Percentiles rank a stretch among this genome's conserved stretches.
These are phyloP conservation scores for Simalia tracyae DNA, from an alignment of 2,797 vertebrate genomes.

Conservation along the genomic window DNA sequence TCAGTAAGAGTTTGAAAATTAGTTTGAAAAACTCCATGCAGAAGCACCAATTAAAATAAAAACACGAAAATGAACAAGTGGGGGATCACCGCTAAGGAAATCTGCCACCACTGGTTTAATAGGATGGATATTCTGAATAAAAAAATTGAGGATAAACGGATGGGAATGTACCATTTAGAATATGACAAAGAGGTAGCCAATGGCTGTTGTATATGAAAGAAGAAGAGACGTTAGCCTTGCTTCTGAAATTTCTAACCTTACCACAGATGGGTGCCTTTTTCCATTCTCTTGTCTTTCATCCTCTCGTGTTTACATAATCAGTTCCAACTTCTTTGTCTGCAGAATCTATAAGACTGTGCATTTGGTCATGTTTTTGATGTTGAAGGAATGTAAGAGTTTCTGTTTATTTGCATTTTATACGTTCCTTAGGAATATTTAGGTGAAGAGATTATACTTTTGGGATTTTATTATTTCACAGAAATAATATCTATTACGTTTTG, in stretches of 20 bases:
- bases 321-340: slow-evolving; percentile 11
- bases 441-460: neutral
- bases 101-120: neutral
- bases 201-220: neutral
- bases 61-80: neutral
- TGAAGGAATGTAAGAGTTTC: neutral
- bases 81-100: neutral
- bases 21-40: neutral
- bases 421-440: slow-evolving; percentile 6
- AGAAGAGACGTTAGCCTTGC: neutral
- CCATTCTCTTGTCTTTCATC: neutral
- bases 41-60: neutral
- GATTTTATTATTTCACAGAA: neutral
- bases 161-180: neutral
- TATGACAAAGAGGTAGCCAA: neutral
- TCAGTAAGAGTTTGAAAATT: neutral
- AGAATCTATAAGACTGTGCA: slow-evolving; percentile 4
- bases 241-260: neutral
- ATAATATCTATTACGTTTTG: slow-evolving; percentile 3
- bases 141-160: neutral
- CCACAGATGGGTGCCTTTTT: slow-evolving; percentile 1
- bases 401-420: neutral
- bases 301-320: neutral
- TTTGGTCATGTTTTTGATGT: slow-evolving; percentile 33
- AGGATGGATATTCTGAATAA: neutral